Base-by-base conservation (phyloP, 2,888 invertebrate genomes). In the Dinocampus coccinellae region DNA sequence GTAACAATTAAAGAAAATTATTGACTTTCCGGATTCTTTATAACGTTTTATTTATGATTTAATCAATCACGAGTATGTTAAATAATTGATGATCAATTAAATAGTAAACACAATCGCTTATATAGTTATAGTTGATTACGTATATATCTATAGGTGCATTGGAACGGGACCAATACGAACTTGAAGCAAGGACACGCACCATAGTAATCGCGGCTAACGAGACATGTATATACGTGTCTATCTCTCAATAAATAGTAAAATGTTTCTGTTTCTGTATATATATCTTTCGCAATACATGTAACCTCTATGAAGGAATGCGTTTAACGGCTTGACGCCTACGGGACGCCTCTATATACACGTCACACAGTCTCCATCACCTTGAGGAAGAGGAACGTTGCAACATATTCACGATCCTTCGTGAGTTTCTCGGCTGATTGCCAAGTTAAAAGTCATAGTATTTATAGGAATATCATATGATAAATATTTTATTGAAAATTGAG, bases 231-330 rank as follows among this genome's bases (percentile, higher is more conserved):
- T 16, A 47, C 29, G 33, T 42, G 20, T 57, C 33, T 58, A 67
- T 58, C 39, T 58, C 58, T 57, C 26, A 7, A 64, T 13, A 11
- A 20, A 26, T 42, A 13, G 26, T 39, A 42, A 29, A 4, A 29
- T 29, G 29, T 29, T 4, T 29, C 3, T 29, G 29, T 29, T 3
- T 29, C 3, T 53, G 36, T 60, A 3, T 39, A 16, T 33, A 67
- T 60, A 29, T 76, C 78, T 85, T 85, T 85, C 83, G 84, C 82
- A 85, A 84, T 80, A 77, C 79, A 79, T 75, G 77, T 83, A 86
- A 84, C 86, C 87, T 86, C 85, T 85, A 83, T 84, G 84, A 76
- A 84, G 86, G 86, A 87, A 87, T 87, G 87, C 86, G 85, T 86
- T 86, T 85, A 87, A 86, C 86, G 84, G 77, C 82, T 84, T 79